Conservation (phyloP, 2,113 vertebrate species). For the Echinops telfairi region DNA sequence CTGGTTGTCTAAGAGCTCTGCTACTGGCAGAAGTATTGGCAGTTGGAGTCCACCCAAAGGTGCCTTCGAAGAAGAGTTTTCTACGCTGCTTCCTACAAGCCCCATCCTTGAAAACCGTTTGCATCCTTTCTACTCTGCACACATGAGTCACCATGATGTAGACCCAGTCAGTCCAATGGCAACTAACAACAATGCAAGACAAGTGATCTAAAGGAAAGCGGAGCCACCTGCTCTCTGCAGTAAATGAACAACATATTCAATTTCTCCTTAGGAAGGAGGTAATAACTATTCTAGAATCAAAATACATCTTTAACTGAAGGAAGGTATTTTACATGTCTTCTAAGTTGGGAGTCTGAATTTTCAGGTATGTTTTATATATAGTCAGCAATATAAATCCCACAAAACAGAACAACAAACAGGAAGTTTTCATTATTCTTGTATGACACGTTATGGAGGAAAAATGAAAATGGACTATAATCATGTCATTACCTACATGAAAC, state of each 20-base stretch:
- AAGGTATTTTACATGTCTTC: not conserved
- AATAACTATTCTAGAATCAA: not conserved
- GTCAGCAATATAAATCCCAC: not conserved
- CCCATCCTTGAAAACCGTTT: not conserved
- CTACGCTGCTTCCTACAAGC: not conserved
- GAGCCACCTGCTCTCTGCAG: too few species aligned
- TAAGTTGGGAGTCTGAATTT: not conserved
- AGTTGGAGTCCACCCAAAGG: not conserved
- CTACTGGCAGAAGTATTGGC: not conserved
- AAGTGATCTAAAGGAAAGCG: not conserved
- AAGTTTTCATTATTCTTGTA: not conserved
- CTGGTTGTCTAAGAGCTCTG: not conserved
- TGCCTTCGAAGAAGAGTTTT: not conserved
- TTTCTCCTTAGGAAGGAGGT: not conserved
- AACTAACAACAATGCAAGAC: not conserved
- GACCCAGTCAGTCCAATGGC: not conserved
- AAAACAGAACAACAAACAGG: slow-evolving; percentile 2
- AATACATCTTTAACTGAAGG: not conserved
- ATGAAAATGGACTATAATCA: slow-evolving; percentile 34
- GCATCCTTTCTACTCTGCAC: not conserved
- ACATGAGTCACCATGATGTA: not conserved
- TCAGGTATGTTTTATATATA: slow-evolving; percentile 32
- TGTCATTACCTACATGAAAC: slow-evolving; percentile 11
- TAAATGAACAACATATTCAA: too few species aligned
- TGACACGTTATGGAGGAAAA: slow-evolving; percentile 19